A percentile compares a stretch with the other conserved stretches of the same genome.
Evolutionary conservation across 2,113 vertebrate species (phyloP).

Genomic region (Nyctibius bracteatus): DNA sequence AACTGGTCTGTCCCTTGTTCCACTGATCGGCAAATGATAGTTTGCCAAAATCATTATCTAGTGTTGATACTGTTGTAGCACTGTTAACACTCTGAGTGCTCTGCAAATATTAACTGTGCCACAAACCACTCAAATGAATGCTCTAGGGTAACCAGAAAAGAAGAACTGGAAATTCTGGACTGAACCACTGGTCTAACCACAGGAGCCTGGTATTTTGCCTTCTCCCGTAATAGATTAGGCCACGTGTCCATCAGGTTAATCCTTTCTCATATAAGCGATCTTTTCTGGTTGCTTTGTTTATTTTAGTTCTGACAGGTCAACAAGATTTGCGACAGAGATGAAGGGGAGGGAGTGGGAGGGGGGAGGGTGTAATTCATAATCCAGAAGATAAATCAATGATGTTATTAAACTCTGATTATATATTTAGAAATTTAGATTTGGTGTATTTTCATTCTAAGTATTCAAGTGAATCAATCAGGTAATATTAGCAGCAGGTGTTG

Average conservation of each 20-base stretch:
- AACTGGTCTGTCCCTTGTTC: conserved; percentile 58
- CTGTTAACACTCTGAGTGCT: conserved; percentile 54
- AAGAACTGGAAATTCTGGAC: conserved; percentile 57
- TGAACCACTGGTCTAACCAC: conserved; percentile 52
- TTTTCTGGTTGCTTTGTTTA: conserved; percentile 65
- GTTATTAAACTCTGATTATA: conserved; percentile 66
- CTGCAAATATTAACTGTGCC: conserved; percentile 66
- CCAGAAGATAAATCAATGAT: conserved; percentile 51
- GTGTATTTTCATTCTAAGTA: conserved; percentile 65
- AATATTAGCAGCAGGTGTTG: conserved; percentile 58
- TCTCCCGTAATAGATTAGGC: conserved; percentile 43
- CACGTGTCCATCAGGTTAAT: conserved; percentile 47
- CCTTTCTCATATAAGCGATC: conserved; percentile 38
- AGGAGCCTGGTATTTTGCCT: conserved; percentile 58
- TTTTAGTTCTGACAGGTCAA: conserved; percentile 60
- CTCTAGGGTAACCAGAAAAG: conserved; percentile 68
- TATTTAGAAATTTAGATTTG: conserved; percentile 69
- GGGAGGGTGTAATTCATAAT: conserved; percentile 51
- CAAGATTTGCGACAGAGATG: conserved; percentile 30
- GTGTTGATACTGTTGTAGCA: conserved; percentile 62
- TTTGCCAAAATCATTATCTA: conserved; percentile 60
- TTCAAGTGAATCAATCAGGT: conserved; percentile 47
- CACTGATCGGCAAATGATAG: conserved; percentile 41
- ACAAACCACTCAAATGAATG: conserved; percentile 61
- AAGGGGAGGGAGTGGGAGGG: conserved; percentile 20